Base-by-base conservation (phyloP, 2,888 invertebrate genomes). In the Hydropsyche betteni region DNA sequence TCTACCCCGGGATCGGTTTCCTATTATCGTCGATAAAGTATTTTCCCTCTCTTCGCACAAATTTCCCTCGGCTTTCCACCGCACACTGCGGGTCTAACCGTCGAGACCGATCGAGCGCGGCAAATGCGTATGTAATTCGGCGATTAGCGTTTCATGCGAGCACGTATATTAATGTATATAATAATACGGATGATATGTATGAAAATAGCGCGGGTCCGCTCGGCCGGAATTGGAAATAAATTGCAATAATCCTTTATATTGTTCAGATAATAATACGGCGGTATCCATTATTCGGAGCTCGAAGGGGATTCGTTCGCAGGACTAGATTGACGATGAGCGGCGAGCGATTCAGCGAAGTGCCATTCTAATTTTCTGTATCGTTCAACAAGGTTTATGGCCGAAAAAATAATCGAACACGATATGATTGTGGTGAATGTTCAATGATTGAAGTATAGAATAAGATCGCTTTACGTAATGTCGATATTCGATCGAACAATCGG, bases 241-340 rank as follows among this genome's bases (percentile, higher is more conserved):
- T 79, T 79, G 79, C 79, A 79, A 79, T 79, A 79, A 79, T 79
- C 79, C 79, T 74, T 79, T 76, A 79, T 76, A 77, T 79, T 76
- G 79, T 76, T 72, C 73, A 75, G 79, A 76, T 75, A 76, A 79
- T 79, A 79, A 77, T 77, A 74, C 68, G 61, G 50, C 68, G 72
- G 68, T 44, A 71, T 75, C 75, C 69, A 75, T 75, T 75, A 61
- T 50, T n/a, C 53, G 64, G 64, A 5, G 34, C 34, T 36, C 34
- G 33, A 33, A 4, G 6, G 44, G 44, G 44, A 44, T 44, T 44
- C 44, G 44, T 2, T 24, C 24, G 44, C 44, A 44, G 10, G 44
- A 44, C 44, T 44, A 44, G 44, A 44, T 44, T 10, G 44, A 44
- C 44, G 44, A 44, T 44, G 24, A 24, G 24, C 44, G 44, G 44